Percentiles rank a stretch among this genome's conserved stretches.
phyloP scores from a whole-genome alignment of 2,797 vertebrate genomes.

The Notoglanidium macrostoma region DNA sequence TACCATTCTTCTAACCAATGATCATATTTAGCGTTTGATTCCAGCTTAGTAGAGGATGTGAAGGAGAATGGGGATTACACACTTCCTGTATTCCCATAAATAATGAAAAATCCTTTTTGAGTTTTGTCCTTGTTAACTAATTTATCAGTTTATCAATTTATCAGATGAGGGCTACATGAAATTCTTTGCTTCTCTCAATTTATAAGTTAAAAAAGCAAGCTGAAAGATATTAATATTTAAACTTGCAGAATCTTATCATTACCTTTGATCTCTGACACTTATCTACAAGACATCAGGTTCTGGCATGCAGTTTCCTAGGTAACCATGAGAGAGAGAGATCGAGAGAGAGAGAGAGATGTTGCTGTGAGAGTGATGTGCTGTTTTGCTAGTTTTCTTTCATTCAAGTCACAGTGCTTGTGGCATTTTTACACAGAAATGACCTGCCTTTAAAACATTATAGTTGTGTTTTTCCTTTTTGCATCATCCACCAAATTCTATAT shows the following conservation, averaged over 20 bases:
- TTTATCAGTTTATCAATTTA: not conserved
- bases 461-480: not conserved
- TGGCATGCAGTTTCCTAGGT: slow-evolving; percentile 72
- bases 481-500: not conserved
- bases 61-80: not conserved
- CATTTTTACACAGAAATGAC: not conserved
- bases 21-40: not conserved
- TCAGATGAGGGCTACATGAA: not conserved
- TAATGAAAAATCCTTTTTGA: not conserved
- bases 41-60: not conserved
- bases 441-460: not conserved
- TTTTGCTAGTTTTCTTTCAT: slow-evolving; percentile 2
- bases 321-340: too few relatives aligned
- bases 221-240: not conserved
- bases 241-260: not conserved
- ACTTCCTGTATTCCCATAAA: not conserved
- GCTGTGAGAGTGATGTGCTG: not conserved
- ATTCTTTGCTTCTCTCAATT: not conserved
- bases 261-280: slow-evolving; percentile 71
- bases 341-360: too few relatives aligned
- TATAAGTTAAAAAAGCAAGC: not conserved
- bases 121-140: not conserved
- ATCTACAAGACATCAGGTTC: slow-evolving; percentile 66
- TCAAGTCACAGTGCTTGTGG: not conserved
- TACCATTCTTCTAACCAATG: not conserved